Conservation (phyloP, 1,140 invertebrate genomes). For the Homalodisca vitripennis region DNA sequence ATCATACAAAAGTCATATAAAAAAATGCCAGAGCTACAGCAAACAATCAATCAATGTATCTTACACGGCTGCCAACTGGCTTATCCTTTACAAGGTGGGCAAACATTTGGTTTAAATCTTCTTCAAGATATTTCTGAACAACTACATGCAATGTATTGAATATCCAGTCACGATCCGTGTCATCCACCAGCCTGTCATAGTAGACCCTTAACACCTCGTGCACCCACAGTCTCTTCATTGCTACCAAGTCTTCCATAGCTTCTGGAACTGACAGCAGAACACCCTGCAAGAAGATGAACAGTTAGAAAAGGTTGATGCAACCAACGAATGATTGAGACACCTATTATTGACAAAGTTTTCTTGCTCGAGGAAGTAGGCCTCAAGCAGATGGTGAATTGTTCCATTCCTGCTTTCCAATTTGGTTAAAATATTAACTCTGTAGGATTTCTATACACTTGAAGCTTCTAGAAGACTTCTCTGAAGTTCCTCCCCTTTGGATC, state of each 20-base stretch:
- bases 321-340: no score
- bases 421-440: no score
- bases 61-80: not conserved
- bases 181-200: constrained; percentile 66
- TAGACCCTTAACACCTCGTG: constrained; percentile 69
- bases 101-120: constrained; percentile 57
- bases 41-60: not conserved
- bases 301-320: no score
- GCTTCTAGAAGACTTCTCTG: no score
- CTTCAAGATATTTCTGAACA: constrained; percentile 50
- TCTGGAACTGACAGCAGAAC: constrained; percentile 60
- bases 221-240: constrained; percentile 57
- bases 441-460: no score
- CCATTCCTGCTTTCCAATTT: no score
- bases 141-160: constrained; percentile 55
- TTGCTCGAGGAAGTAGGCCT: no score
- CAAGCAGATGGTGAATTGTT: no score
- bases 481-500: no score
- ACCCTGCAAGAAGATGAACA: constrained; percentile 76
- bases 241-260: constrained; percentile 44
- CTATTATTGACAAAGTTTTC: no score
- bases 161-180: constrained; percentile 61
- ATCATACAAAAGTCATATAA: not conserved
- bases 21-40: not conserved
- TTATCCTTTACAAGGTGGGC: constrained; percentile 38